phyloP scores from a whole-genome alignment of 2,797 vertebrate species.

The Rhinophrynus dorsalis region DNA sequence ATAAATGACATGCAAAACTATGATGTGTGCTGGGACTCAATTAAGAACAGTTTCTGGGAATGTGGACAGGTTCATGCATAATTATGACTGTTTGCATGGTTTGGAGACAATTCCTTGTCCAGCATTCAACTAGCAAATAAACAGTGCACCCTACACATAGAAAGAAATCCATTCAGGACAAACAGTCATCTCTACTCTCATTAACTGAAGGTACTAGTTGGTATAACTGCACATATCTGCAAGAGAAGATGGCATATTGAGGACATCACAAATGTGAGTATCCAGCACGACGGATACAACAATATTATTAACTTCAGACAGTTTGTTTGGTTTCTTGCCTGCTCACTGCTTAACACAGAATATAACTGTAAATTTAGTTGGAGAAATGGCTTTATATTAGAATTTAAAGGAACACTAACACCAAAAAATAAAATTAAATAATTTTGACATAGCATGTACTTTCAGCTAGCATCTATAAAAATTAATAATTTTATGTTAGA shows the following conservation, averaged over 20 bases:
- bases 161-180: no score
- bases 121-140: not conserved
- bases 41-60: not conserved
- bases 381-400: no score
- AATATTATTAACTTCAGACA: not conserved
- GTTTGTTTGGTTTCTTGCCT: not conserved
- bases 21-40: not conserved
- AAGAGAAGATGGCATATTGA: conserved; percentile 19
- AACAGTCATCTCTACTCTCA: not conserved
- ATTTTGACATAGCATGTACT: no score
- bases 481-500: no score
- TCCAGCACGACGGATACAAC: not conserved
- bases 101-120: not conserved
- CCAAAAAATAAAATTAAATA: no score
- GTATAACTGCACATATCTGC: not conserved
- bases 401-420: no score
- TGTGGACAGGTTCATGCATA: conserved; percentile 2
- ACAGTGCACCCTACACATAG: not conserved
- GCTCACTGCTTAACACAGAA: not conserved
- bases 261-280: not conserved
- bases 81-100: not conserved
- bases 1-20: not conserved
- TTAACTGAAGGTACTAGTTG: not conserved
- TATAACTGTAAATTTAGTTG: not conserved
- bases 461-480: no score